Evolutionary conservation across 2,888 invertebrate genomes (phyloP), one percentile per base, ranked within the genome.

Genomic region (Gasteruption jaculator): DNA sequence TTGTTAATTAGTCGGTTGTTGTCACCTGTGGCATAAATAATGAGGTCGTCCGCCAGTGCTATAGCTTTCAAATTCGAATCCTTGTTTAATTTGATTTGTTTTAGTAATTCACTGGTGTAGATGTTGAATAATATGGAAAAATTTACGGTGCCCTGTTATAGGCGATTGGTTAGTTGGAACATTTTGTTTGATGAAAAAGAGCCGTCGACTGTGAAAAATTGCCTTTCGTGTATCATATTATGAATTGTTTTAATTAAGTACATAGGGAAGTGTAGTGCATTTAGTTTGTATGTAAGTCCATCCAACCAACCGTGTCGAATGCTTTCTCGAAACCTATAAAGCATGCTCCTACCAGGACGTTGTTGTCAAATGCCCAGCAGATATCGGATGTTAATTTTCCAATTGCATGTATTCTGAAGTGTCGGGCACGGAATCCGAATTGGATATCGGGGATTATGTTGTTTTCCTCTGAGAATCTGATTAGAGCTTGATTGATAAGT

Each of bases 351-450:
- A 38, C 41, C 10, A 30, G 34, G 11, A 38, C 8, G 8, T 21
- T 35, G n/a, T 27, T 10, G 15, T 45, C 36, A 3, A 47, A 14
- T 2, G 36, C 27, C 21, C 26, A 33, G 8, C 26, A 26, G 5
- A 46, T 35, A 24, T 46, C 43, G 0, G 41, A 46, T 0, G 38
- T 29, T 2, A 52, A 26, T 25, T 38, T 44, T 12, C 36, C 11
- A 11, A 53, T 40, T 7, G 49, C 52, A 19, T 52, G 52, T 1
- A 35, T 25, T 0, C 51, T 52, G 2, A 49, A 50, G 21, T 52
- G 48, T 12, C 42, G 33, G 4, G 21, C 19, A n/a, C 46, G 20
- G 15, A 51, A 51, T 1, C 52, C 52, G 22, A 53, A 55, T 29
- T 55, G 52, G 6, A 26, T 14, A 3, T 49, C 38, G 1, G 49